These are phyloP conservation scores for Agonopterix heracliana DNA, from an alignment of 2,888 invertebrate genomes.

Conservation along the genomic window DNA sequence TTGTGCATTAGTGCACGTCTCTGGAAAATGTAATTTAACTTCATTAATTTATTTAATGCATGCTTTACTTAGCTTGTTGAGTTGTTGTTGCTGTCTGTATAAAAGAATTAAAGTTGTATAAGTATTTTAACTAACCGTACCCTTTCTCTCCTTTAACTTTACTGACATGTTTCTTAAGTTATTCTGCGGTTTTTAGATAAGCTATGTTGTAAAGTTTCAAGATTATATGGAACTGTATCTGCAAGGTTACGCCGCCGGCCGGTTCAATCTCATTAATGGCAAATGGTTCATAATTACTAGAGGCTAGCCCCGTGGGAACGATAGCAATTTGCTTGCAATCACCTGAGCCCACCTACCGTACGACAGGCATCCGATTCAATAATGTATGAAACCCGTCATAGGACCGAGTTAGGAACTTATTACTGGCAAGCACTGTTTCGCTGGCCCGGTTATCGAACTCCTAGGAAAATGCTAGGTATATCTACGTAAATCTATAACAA, in stretches of 20 bases:
- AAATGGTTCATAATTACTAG: conserved; percentile 16
- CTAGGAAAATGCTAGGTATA: conserved; percentile 25
- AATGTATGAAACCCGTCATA: conserved; percentile 51
- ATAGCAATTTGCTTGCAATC: conserved; percentile 53
- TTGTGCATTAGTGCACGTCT: conserved; percentile 38
- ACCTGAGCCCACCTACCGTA: conserved; percentile 36
- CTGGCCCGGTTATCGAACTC: conserved; percentile 60
- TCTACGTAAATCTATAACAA: conserved; percentile 41
- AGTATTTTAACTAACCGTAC: too few species aligned
- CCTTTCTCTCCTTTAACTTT: too few species aligned
- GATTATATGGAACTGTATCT: too few species aligned
- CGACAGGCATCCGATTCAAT: conserved; percentile 39
- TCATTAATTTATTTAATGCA: conserved; percentile 38
- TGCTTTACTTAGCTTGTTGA: conserved; percentile 16
- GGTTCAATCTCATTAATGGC: conserved; percentile 7
- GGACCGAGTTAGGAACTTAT: conserved; percentile 38
- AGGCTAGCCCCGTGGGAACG: conserved; percentile 53
- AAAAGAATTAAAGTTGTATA: too few species aligned
- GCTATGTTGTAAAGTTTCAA: too few species aligned
- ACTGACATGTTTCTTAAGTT: too few species aligned
- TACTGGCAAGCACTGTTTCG: conserved; percentile 47
- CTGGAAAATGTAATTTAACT: conserved; percentile 34
- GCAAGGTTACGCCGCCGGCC: neutral
- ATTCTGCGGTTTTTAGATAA: too few species aligned
- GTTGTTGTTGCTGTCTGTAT: neutral